These are phyloP conservation scores for Sphaeramia orbicularis DNA, from an alignment of 2,797 vertebrate species.

Conservation along the genomic window DNA sequence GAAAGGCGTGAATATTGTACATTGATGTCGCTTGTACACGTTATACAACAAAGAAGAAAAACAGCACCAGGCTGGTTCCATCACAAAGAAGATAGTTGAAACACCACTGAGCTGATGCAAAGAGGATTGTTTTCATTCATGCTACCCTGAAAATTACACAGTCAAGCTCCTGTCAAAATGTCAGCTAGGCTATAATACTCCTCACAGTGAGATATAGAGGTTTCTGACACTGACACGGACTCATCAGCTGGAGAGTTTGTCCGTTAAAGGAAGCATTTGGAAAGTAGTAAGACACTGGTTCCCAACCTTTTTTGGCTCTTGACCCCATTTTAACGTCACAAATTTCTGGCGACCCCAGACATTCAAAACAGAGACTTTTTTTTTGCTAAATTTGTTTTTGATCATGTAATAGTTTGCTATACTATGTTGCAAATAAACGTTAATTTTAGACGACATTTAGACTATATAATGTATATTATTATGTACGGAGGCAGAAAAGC, in stretches of 20 bases:
- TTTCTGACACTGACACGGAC: constrained; percentile 7
- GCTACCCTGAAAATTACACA: constrained; percentile 23
- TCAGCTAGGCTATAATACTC: constrained; percentile 13
- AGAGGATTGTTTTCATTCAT: constrained; percentile 2
- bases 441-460: too few species aligned
- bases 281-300: background rate
- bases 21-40: constrained; percentile 18
- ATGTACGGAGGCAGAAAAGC: too few species aligned
- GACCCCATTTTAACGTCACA: too few species aligned
- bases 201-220: constrained; percentile 24
- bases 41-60: constrained; percentile 7
- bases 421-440: too few species aligned
- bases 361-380: too few species aligned
- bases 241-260: constrained; percentile 1
- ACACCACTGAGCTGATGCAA: constrained; percentile 3
- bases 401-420: too few species aligned
- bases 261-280: background rate
- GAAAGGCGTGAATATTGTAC: constrained; percentile 1
- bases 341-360: too few species aligned
- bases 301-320: too few species aligned
- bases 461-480: too few species aligned
- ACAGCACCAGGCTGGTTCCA: constrained; percentile 6
- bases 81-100: constrained; percentile 24
- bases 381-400: too few species aligned
- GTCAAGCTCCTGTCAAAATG: constrained; percentile 41